Evolutionary conservation across 2,888 invertebrate genomes (phyloP), one percentile per base, ranked within the genome.

Genomic region (Temnothorax unifasciatus): DNA sequence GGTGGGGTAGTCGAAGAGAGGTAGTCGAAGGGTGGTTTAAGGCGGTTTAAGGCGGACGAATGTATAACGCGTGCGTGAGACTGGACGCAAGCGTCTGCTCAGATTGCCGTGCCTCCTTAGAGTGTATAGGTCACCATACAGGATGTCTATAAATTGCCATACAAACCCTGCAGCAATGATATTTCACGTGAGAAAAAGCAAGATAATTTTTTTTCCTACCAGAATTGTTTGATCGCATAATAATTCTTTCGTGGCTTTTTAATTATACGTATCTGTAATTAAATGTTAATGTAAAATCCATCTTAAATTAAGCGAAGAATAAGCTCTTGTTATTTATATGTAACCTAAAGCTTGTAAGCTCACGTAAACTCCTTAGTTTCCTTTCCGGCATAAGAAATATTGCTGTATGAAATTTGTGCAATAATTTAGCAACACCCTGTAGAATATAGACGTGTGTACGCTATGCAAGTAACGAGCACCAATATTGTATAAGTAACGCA

Each of bases 11-110:
- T 87, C 90, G 86, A 89, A 88, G 79, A 87, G 71, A 77, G 71
- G 76, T 84, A 75, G 86, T 87, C 77, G 71, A 86, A 85, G 77
- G 88, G 90, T 89, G 86, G 90, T 90, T 90, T 90, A 89, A 88
- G 88, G 86, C 79, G 85, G 86, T 88, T 89, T 84, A 87, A 88
- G 77, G 68, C 81, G 52, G 41, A 66, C 86, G 85, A 88, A 85
- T 86, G 57, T 69, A 86, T 86, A 84, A 88, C 86, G 87, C 85
- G 89, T 85, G 89, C 90, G 90, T 88, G 90, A 89, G 85, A 86
- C 85, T 87, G 79, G 81, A 86, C 88, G 86, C 84, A 84, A 74
- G 69, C 86, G 77, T 82, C 74, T 79, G 82, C 81, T 89, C 71
- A 77, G 57, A 64, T 89, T 84, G 86, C 84, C 86, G 77, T 81